phyloP scores from a whole-genome alignment of 2,888 invertebrate genomes.

The Amphipyra berbera region DNA sequence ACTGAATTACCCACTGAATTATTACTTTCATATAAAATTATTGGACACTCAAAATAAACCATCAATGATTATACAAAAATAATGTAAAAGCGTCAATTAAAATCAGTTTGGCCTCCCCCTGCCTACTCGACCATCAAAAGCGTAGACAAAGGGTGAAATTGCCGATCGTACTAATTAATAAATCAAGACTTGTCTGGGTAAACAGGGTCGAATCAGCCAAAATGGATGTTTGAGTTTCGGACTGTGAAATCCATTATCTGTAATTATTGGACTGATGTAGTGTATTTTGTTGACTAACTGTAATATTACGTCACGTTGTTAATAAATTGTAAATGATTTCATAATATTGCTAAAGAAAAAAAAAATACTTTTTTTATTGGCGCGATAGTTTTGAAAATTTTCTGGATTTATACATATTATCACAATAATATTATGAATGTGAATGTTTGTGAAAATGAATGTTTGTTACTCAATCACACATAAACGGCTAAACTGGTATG shows the following conservation, averaged over 20 bases:
- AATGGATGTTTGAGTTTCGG: constrained; percentile 67
- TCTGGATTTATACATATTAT: no score
- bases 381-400: no score
- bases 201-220: constrained; percentile 63
- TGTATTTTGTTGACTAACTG: constrained; percentile 10
- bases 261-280: constrained; percentile 57
- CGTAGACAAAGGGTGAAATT: constrained; percentile 61
- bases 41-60: constrained; percentile 10
- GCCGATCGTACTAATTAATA: constrained; percentile 75
- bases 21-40: neutral
- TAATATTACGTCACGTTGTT: constrained; percentile 1
- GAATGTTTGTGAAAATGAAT: no score
- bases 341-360: no score
- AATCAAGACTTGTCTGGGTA: constrained; percentile 79
- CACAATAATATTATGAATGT: no score
- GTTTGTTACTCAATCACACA: no score
- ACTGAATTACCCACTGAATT: no score
- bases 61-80: constrained; percentile 15
- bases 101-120: constrained; percentile 38
- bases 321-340: constrained; percentile 3
- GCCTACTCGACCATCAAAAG: constrained; percentile 51
- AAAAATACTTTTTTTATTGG: no score
- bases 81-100: constrained; percentile 49
- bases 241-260: constrained; percentile 64
- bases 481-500: no score